Conservation (phyloP, 2,797 vertebrate genomes). For the Rhabdomys pumilio region DNA sequence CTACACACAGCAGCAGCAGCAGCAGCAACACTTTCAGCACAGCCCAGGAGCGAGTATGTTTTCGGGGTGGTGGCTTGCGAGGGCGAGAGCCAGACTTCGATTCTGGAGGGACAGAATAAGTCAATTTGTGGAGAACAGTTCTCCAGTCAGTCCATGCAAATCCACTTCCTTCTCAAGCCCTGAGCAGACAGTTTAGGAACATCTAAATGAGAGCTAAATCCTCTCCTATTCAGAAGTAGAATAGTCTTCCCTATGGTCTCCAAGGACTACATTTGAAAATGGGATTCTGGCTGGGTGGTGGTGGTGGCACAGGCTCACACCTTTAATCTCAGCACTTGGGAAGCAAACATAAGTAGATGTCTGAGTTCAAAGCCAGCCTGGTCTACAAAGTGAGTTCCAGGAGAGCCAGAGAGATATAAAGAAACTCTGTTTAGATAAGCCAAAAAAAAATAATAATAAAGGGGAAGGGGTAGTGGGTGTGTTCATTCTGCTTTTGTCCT, state of each 20-base stretch:
- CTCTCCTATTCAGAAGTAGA: neutral
- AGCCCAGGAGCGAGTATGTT: conserved; percentile 89
- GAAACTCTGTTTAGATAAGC: neutral
- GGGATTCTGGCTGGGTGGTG: neutral
- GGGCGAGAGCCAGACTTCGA: conserved; percentile 88
- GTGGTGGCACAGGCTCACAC: neutral
- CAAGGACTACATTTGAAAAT: neutral
- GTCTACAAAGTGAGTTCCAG: neutral
- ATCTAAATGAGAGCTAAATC: neutral
- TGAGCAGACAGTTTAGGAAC: neutral
- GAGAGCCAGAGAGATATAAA: neutral
- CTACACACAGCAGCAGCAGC: conserved; percentile 89
- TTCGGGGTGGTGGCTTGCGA: conserved; percentile 85
- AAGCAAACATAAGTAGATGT: neutral
- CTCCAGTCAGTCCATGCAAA: neutral
- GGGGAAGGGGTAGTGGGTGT: too few relatives aligned
- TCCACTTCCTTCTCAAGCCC: neutral
- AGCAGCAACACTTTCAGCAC: conserved; percentile 93
- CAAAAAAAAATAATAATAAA: neutral
- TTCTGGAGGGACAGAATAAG: conserved; percentile 79
- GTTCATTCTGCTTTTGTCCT: neutral
- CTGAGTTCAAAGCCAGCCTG: neutral
- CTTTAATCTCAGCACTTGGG: neutral
- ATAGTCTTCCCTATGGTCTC: neutral
- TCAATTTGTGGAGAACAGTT: neutral